phyloP scores from a whole-genome alignment of 2,888 invertebrate species.

The Heliothis peltigera region DNA sequence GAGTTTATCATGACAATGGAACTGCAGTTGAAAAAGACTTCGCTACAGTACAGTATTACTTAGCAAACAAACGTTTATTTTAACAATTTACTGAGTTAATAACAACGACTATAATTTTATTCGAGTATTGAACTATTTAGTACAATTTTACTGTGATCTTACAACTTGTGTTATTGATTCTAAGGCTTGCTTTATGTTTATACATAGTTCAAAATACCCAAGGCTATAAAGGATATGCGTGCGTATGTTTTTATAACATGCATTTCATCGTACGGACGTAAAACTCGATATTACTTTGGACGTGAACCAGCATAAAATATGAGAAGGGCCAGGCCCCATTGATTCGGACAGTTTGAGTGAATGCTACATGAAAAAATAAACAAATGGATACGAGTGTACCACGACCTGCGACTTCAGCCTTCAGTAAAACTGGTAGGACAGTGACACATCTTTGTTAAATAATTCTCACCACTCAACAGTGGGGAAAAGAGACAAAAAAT shows the following conservation, averaged over 20 bases:
- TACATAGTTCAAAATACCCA: background rate
- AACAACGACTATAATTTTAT: slow-evolving; percentile 2
- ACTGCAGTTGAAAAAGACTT: slow-evolving; percentile 22
- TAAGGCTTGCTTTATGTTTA: background rate
- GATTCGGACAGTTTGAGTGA: slow-evolving; percentile 37
- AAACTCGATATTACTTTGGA: slow-evolving; percentile 23
- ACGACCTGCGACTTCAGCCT: too few species aligned
- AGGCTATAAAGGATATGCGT: background rate
- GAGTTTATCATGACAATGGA: slow-evolving; percentile 54
- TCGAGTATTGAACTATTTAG: background rate
- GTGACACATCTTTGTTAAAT: too few species aligned
- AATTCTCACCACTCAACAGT: too few species aligned
- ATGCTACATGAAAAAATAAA: slow-evolving; percentile 24
- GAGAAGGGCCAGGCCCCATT: slow-evolving; percentile 30
- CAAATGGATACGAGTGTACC: slow-evolving; percentile 30
- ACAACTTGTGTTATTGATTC: too few species aligned
- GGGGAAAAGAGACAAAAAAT: too few species aligned
- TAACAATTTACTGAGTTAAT: background rate
- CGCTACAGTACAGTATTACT: slow-evolving; percentile 12
- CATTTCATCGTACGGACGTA: background rate
- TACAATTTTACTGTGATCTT: background rate
- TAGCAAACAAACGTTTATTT: slow-evolving; percentile 29
- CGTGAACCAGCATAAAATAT: slow-evolving; percentile 35
- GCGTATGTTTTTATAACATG: background rate
- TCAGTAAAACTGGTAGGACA: too few species aligned